Base-by-base conservation (phyloP, 2,797 vertebrate genomes). In the Centropyge bicolor region DNA sequence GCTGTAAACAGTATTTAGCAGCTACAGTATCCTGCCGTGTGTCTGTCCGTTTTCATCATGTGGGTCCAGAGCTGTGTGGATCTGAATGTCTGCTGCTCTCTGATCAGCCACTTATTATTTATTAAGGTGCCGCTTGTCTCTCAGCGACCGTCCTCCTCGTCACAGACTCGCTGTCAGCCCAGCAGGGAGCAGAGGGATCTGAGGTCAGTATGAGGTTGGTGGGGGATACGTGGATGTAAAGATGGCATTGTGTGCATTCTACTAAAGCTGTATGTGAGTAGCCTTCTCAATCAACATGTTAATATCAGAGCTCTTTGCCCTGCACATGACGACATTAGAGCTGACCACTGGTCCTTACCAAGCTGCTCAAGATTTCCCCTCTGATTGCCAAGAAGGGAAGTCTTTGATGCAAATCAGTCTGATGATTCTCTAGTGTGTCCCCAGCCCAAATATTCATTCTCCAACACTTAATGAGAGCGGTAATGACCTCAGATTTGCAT, bases 81-180 rank as follows among this genome's bases (percentile, higher is more conserved):
- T 74, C 35, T 27, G n/a, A 49, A 51, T 1, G 11, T 16, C 19
- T 19, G 46, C 40, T 14, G 59, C 49, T 66, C 48, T 54, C 24
- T 14, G 16, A 7, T 38, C 45, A 62, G 46, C 27, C 59, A 56
- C 54, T 40, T 65, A 31, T 76, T 62, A 68, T 83, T 87, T 56
- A 82, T 87, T 67, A 80, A 55, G 67, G 45, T 10, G 35, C 54
- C 2, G 43, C 62, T 57, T 5, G 11, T 69, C 75, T 81, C 63
- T 78, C 76, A 52, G 35, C 57, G 80, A 20, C 48, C 70, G 61
- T 54, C 48, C 7, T 51, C 63, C 57, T 63, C 2, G 14, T 80
- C 78, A 67, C 52, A 68, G 35, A 61, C 20, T 59, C 52, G 3
- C 54, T 11, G 71, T 61, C 81, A 62, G 71, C 62, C 74, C 81